Percentiles rank a stretch among this genome's conserved stretches.
Evolutionary conservation across 2,888 invertebrate species (phyloP).

Genomic region (Phengaris arion): DNA sequence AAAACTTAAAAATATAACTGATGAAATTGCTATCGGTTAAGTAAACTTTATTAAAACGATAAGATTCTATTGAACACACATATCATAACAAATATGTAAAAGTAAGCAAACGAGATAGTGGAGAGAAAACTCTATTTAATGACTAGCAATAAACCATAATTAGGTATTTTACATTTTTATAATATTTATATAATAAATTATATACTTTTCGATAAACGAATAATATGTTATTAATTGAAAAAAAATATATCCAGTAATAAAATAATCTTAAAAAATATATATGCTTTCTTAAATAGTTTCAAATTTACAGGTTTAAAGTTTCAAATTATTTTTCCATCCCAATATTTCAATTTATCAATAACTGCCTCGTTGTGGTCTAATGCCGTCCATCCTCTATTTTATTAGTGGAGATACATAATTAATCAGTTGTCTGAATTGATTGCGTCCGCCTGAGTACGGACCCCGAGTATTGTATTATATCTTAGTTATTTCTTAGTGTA

Average conservation of each 20-base stretch:
- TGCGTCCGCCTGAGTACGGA: slow-evolving; percentile 55
- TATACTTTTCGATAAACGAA: too few species aligned
- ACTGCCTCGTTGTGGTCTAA: neutral
- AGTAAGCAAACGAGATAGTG: neutral
- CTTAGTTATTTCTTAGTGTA: slow-evolving; percentile 3
- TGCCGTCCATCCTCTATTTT: slow-evolving; percentile 48
- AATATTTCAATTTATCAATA: neutral
- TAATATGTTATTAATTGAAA: too few species aligned
- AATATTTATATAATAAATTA: too few species aligned
- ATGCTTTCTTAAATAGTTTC: too few species aligned
- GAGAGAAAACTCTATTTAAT: neutral
- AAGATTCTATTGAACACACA: slow-evolving; percentile 29
- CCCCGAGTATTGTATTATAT: slow-evolving; percentile 38
- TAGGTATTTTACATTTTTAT: neutral
- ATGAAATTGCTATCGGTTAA: neutral
- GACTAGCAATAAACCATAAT: neutral
- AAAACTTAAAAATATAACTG: neutral
- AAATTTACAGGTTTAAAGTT: too few species aligned
- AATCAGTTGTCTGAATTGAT: slow-evolving; percentile 73
- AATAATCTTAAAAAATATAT: too few species aligned
- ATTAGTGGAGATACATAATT: slow-evolving; percentile 63
- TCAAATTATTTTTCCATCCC: too few species aligned
- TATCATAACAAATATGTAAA: neutral
- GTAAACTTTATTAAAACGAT: neutral
- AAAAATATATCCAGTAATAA: too few species aligned